Evolutionary conservation across 1,140 invertebrate species (phyloP).

Genomic region (Nilaparvata lugens): DNA sequence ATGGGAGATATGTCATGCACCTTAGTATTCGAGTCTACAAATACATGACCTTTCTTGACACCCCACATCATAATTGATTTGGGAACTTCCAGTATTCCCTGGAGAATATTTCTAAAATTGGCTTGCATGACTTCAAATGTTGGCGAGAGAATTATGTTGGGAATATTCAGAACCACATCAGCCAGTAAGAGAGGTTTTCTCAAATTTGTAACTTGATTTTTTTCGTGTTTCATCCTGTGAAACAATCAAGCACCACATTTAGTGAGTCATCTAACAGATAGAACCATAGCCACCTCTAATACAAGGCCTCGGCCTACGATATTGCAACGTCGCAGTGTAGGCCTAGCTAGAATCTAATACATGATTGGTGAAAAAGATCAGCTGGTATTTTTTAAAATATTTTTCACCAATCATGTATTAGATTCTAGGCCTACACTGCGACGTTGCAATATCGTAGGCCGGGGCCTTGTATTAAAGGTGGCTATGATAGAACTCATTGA

Average conservation of each 20-base stretch:
- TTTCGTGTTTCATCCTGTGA: constrained; percentile 5
- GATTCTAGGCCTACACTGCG: too few species aligned
- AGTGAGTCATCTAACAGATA: too few species aligned
- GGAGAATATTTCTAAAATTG: constrained; percentile 54
- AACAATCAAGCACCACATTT: not conserved
- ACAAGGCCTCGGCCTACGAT: too few species aligned
- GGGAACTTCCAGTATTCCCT: constrained; percentile 49
- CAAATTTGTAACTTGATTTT: not conserved
- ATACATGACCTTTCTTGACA: not conserved
- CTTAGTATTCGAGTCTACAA: not conserved
- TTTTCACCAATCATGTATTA: too few species aligned
- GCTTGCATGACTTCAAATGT: constrained; percentile 62
- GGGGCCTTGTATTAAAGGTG: too few species aligned
- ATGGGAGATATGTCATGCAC: not conserved
- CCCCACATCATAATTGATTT: constrained; percentile 62
- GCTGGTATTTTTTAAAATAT: too few species aligned
- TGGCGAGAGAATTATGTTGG: constrained; percentile 47
- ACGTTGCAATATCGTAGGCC: too few species aligned
- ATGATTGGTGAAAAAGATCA: too few species aligned
- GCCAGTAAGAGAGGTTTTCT: constrained; percentile 43
- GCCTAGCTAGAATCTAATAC: too few species aligned
- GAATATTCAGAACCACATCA: constrained; percentile 51
- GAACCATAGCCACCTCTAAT: too few species aligned
- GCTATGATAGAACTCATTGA: too few species aligned
- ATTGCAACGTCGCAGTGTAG: too few species aligned